Evolutionary conservation across 2,797 vertebrate genomes (phyloP).

Genomic region (Epinephelus malabaricus): DNA sequence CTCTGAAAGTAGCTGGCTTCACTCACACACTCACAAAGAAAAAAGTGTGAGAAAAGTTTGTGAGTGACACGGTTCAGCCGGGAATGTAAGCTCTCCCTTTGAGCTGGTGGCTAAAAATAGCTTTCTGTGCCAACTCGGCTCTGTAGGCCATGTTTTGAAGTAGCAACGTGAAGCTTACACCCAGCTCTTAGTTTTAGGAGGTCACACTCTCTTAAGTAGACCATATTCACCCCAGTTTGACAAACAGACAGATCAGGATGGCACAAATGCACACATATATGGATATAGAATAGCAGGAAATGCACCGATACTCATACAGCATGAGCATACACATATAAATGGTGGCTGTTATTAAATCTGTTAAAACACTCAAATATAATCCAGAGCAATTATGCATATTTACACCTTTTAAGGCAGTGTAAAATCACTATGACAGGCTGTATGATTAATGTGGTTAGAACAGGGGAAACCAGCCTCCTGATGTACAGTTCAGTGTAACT

Average conservation of each 20-base stretch:
- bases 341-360: background rate
- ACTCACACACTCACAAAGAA: conserved; percentile 27
- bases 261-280: background rate
- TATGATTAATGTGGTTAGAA: conserved; percentile 11
- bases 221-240: conserved; percentile 51
- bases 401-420: background rate
- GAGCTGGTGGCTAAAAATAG: conserved; percentile 84
- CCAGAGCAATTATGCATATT: conserved; percentile 9
- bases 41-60: conserved; percentile 79
- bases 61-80: conserved; percentile 79
- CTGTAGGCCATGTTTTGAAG: conserved; percentile 81
- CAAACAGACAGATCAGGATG: conserved; percentile 18
- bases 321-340: background rate
- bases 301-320: background rate
- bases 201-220: conserved; percentile 73
- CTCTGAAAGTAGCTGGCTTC: conserved; percentile 48
- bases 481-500: conserved; percentile 8
- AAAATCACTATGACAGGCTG: background rate
- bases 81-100: conserved; percentile 79
- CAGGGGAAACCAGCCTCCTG: background rate
- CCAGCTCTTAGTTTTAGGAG: conserved; percentile 73
- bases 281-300: background rate
- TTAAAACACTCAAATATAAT: background rate
- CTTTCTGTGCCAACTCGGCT: conserved; percentile 80
- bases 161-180: conserved; percentile 66